phyloP scores from a whole-genome alignment of 2,113 vertebrate genomes.

The Corythornis cristatus region DNA sequence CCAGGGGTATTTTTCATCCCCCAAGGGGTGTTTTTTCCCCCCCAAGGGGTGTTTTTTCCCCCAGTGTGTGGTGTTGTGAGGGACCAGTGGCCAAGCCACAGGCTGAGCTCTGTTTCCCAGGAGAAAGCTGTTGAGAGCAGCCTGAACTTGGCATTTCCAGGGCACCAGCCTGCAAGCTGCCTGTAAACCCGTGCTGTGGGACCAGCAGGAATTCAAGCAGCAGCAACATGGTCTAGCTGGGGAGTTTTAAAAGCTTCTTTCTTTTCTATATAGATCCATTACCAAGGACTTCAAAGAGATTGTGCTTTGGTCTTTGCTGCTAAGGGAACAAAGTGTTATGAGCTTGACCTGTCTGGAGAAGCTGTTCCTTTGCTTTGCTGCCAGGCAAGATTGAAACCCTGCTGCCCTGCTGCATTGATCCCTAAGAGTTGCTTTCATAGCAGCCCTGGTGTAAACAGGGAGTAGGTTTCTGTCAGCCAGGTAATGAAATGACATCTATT shows the following conservation, averaged over 20 bases:
- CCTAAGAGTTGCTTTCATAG: not conserved
- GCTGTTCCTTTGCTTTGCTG: not conserved
- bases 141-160: not conserved
- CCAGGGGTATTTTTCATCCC: not conserved
- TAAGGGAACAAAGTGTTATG: not conserved
- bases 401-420: not conserved
- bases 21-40: not conserved
- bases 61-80: not conserved
- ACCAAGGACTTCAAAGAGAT: not conserved
- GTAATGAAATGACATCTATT: not conserved
- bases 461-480: not conserved
- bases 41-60: not conserved
- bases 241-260: not conserved
- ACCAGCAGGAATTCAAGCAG: not conserved
- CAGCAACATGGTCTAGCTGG: not conserved
- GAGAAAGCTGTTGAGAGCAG: not conserved
- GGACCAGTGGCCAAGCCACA: not conserved
- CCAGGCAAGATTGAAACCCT: not conserved
- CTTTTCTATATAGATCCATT: not conserved
- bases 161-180: not conserved
- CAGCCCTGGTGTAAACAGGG: not conserved
- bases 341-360: not conserved
- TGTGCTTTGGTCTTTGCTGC: not conserved
- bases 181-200: not conserved
- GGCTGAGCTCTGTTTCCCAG: not conserved